Conservation (phyloP, 2,888 invertebrate genomes). For the Myathropa florea region DNA sequence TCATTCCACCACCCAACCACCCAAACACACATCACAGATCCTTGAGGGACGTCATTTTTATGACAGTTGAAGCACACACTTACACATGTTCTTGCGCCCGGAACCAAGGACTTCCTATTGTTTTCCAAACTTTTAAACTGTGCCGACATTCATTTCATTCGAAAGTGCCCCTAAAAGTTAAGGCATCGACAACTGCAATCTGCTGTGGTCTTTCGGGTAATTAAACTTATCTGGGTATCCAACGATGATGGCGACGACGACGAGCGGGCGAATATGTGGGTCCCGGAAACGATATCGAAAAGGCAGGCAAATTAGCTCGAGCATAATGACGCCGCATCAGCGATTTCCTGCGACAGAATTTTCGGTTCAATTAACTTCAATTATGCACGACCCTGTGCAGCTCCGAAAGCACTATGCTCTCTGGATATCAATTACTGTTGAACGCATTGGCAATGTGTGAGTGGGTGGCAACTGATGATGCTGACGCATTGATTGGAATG, state of each 20-base stretch:
- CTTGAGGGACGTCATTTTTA: background rate
- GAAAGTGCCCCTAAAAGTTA: background rate
- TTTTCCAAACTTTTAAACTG: constrained; percentile 7
- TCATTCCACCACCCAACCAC: constrained; percentile 3
- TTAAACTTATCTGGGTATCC: constrained; percentile 38
- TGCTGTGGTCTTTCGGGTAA: constrained; percentile 40
- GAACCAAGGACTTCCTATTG: background rate
- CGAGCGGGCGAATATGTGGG: background rate
- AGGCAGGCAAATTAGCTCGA: constrained; percentile 49
- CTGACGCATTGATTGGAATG: background rate
- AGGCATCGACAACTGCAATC: constrained; percentile 33
- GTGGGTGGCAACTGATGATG: background rate
- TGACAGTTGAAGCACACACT: background rate
- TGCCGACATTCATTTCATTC: background rate
- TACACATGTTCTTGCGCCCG: background rate
- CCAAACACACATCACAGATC: too few species aligned
- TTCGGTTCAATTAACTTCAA: constrained; percentile 68
- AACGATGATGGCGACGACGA: background rate
- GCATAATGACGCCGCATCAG: constrained; percentile 60
- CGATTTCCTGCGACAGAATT: constrained; percentile 64
- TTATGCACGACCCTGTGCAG: constrained; percentile 36
- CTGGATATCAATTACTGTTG: constrained; percentile 58
- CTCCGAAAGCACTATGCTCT: constrained; percentile 13
- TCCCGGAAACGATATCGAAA: background rate
- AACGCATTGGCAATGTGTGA: background rate